phyloP scores from a whole-genome alignment of 1,140 invertebrate genomes.

The Drosophila oshimai region DNA sequence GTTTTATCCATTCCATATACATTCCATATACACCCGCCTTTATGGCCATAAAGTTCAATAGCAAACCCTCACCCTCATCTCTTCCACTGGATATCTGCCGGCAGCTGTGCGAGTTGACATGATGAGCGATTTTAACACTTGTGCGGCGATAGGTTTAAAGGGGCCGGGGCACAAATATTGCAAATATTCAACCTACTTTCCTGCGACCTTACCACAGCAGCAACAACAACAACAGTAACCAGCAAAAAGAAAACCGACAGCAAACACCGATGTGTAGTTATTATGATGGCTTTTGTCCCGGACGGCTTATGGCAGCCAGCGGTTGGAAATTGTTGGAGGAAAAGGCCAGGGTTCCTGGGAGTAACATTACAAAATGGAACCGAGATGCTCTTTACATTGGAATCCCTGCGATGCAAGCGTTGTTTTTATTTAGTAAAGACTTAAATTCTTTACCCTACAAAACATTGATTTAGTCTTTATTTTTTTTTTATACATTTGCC shows the following conservation, averaged over 20 bases:
- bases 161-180: constrained; percentile 39
- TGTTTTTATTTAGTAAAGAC: too few species aligned
- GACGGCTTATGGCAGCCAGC: constrained; percentile 42
- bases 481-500: too few species aligned
- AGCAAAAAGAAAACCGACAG: constrained; percentile 13
- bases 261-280: constrained; percentile 57
- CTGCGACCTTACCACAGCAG: constrained; percentile 37
- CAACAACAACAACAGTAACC: constrained; percentile 10
- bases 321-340: background rate
- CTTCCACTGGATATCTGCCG: background rate
- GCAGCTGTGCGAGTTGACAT: constrained; percentile 63
- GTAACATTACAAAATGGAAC: background rate
- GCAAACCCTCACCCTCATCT: background rate
- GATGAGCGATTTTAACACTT: constrained; percentile 79
- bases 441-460: too few species aligned
- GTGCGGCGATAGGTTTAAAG: constrained; percentile 67
- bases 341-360: background rate
- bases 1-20: constrained; percentile 11
- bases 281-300: constrained; percentile 60
- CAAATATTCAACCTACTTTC: constrained; percentile 73
- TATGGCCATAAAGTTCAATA: constrained; percentile 65
- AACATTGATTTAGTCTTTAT: too few species aligned
- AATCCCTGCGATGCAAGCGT: background rate
- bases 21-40: constrained; percentile 8
- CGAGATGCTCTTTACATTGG: background rate